phyloP scores from a whole-genome alignment of 92 coral and sea anemone genomes.

The Porites divaricata region DNA sequence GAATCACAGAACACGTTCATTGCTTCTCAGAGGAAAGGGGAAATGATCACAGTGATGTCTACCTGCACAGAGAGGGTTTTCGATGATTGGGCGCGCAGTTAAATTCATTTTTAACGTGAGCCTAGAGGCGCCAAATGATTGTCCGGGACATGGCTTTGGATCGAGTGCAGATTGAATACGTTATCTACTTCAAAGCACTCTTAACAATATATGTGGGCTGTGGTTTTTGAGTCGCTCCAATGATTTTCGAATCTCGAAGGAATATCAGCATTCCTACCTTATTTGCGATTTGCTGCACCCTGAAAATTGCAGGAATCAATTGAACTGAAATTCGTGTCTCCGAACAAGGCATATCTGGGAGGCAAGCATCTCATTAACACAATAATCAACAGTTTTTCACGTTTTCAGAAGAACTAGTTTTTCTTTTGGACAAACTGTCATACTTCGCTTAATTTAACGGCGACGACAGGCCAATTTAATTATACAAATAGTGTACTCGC shows the following conservation, averaged over 20 bases:
- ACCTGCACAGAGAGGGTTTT: background rate
- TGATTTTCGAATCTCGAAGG: conserved; percentile 32
- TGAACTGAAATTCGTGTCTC: background rate
- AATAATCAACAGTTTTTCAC: conserved; percentile 2
- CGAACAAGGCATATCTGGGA: background rate
- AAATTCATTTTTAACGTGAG: background rate
- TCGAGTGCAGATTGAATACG: conserved; percentile 40
- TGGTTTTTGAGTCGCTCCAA: conserved; percentile 40
- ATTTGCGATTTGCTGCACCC: background rate
- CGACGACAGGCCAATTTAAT: conserved; percentile 11
- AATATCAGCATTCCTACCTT: background rate
- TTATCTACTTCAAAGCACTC: conserved; percentile 57
- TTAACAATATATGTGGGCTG: conserved; percentile 49
- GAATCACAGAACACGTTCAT: background rate
- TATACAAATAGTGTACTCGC: background rate
- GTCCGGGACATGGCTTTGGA: conserved; percentile 31
- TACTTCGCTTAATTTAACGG: conserved; percentile 2
- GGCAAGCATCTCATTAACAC: conserved; percentile 10
- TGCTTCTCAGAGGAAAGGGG: background rate
- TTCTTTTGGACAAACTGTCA: background rate
- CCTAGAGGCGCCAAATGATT: conserved; percentile 28
- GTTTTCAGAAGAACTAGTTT: background rate
- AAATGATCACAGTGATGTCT: background rate
- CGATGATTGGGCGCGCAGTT: conserved; percentile 7
- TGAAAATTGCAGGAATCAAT: background rate